Conservation (phyloP, 2,888 invertebrate genomes). For the Pachymerium ferrugineum region DNA sequence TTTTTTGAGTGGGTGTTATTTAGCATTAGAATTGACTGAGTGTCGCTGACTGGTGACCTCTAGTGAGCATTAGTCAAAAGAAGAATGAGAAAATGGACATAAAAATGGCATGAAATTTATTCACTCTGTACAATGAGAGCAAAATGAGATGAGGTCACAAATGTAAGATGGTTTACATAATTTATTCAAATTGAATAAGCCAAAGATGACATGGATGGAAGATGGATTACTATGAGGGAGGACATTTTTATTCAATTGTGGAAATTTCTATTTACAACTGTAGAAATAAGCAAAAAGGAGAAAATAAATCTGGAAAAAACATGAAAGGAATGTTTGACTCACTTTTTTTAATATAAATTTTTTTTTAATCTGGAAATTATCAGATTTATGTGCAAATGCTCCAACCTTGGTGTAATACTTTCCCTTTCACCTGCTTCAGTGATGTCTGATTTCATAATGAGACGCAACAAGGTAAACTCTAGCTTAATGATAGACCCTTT, state of each 20-base stretch:
- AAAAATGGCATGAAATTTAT: slow-evolving; percentile 4
- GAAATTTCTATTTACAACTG: neutral
- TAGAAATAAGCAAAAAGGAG: neutral
- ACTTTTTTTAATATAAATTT: neutral
- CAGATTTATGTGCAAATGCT: slow-evolving; percentile 1
- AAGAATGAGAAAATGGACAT: neutral
- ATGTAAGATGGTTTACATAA: neutral
- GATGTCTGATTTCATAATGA: slow-evolving; percentile 8
- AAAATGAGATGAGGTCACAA: slow-evolving; percentile 1
- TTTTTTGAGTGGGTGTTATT: neutral
- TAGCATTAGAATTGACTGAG: neutral
- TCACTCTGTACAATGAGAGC: neutral
- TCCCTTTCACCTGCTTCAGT: slow-evolving; percentile 9
- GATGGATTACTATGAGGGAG: neutral
- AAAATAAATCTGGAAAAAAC: neutral
- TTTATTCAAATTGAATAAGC: neutral
- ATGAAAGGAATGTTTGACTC: neutral
- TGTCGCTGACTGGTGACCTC: slow-evolving; percentile 1
- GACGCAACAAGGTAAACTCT: slow-evolving; percentile 8
- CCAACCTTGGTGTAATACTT: slow-evolving; percentile 13
- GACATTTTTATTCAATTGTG: too few species aligned
- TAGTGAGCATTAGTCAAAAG: neutral
- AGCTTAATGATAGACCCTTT: neutral
- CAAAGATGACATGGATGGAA: neutral
- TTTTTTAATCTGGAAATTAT: neutral